A percentile compares a stretch with the other conserved stretches of the same genome.
phyloP scores from a whole-genome alignment of 2,797 vertebrate genomes.

The Alectoris magna region DNA sequence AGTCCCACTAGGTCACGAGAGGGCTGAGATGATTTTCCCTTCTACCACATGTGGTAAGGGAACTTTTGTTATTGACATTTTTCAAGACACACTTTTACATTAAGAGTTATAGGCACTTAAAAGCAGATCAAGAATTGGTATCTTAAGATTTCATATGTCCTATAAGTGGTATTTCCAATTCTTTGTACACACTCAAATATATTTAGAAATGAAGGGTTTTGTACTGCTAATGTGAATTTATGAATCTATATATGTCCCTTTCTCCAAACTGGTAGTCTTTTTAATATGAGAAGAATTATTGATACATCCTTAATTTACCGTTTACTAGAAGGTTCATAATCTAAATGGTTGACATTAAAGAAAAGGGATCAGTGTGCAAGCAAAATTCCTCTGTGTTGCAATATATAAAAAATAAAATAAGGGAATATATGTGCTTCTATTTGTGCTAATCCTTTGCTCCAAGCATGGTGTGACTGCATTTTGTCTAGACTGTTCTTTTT shows the following conservation, averaged over 20 bases:
- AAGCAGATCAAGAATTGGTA: background rate
- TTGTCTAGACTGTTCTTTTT: constrained; percentile 11
- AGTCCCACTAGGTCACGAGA: background rate
- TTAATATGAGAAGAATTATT: background rate
- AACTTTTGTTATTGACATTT: background rate
- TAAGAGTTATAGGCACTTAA: background rate
- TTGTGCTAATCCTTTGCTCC: constrained; percentile 40
- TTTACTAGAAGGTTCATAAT: constrained; percentile 9
- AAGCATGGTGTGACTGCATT: constrained; percentile 1
- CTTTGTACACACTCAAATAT: background rate
- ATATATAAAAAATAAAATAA: background rate
- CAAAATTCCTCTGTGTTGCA: constrained; percentile 3
- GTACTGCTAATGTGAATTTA: background rate
- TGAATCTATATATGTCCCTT: background rate
- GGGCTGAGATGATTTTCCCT: background rate
- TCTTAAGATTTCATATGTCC: background rate
- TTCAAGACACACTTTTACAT: background rate
- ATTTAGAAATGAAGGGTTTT: background rate
- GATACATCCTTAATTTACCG: background rate
- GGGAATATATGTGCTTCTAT: constrained; percentile 27
- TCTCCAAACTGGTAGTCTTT: background rate
- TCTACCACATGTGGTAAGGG: background rate
- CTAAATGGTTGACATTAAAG: background rate
- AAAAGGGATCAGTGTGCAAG: background rate
- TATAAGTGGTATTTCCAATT: background rate